phyloP scores from a whole-genome alignment of 2,888 invertebrate species.

The Melinopterus prodromus region DNA sequence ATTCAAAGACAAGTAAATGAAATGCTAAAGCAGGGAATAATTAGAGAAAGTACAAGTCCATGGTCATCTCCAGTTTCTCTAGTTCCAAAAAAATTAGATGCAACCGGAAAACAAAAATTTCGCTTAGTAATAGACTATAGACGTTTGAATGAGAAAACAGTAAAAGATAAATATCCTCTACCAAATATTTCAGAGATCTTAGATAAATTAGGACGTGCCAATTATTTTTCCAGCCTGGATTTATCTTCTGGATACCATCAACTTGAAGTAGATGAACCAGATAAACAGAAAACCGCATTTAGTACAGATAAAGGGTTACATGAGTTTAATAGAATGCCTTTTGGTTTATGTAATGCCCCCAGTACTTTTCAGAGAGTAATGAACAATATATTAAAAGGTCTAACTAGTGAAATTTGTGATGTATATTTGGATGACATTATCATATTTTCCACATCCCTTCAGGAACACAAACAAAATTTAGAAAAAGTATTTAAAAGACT shows the following conservation, averaged over 20 bases:
- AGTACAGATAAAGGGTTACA: conserved; percentile 44
- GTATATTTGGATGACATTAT: conserved; percentile 1
- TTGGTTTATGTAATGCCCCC: conserved; percentile 48
- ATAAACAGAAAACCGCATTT: conserved; percentile 46
- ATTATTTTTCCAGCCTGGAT: conserved; percentile 46
- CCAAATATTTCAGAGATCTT: conserved; percentile 50
- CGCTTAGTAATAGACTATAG: conserved; percentile 43
- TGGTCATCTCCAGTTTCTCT: background rate
- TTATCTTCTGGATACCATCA: conserved; percentile 49
- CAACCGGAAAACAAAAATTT: conserved; percentile 40
- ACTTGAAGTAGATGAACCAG: conserved; percentile 41
- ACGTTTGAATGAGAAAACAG: conserved; percentile 46
- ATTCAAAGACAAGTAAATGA: background rate
- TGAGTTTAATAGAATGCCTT: conserved; percentile 47
- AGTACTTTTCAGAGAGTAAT: conserved; percentile 45
- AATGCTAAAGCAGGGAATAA: background rate
- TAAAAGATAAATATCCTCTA: conserved; percentile 49
- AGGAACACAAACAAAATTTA: background rate
- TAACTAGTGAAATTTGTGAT: conserved; percentile 33
- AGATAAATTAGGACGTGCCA: conserved; percentile 46
- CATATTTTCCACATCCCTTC: background rate
- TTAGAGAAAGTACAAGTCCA: background rate
- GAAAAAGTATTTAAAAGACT: background rate
- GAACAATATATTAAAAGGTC: conserved; percentile 37
- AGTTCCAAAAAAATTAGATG: conserved; percentile 37